Base-by-base conservation (phyloP, 1,140 invertebrate species). In the Ericerus pela region DNA sequence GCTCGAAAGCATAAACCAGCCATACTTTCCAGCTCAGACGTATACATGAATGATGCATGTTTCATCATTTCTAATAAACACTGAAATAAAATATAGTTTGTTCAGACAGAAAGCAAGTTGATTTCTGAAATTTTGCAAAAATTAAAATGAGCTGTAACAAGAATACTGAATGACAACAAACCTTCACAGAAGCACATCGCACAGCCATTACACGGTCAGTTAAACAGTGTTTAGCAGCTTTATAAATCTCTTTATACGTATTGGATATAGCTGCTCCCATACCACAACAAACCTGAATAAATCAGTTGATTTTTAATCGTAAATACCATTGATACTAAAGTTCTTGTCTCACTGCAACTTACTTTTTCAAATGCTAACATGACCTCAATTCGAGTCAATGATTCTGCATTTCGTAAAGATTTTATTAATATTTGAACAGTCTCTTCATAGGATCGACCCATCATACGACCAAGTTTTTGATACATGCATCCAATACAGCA, bases 381-480 rank as follows among this genome's bases (percentile, higher is more conserved):
- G 54, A 96, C 96, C 74, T 99, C 95, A 64, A 93, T 85, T 59
- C 96, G 75, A 2, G 84, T 88, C 69, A 95, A 92, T 0, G 94
- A 97, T 74, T 99, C 96, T 3, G 91, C 89, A 72, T 85, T 96
- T 64, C 88, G 82, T 43, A 97, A 72, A 4, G 88, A 90, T 61
- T 92, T 89, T 43, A 95, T 81, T 6, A 98, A 73, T 54, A 94
- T 85, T 61, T 88, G 81, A 11, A 97, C 89, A 2, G 95, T 97
- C 67, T 99, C 95, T 68, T 99, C 95, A 68, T 96, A 98, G 0
- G 92, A 96, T 59, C 94, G 75, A 0, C 95, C 96, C 82, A 96
- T 97, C 92, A 98, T 96, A 60, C 96, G 73, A 1, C 96, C 95
- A 10, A 99, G 73, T 69, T 90, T 94, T 69, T 97, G 90, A 71